These are phyloP conservation scores for Rhyacophila brunnea DNA, from an alignment of 1,140 invertebrate genomes.

Conservation along the genomic window DNA sequence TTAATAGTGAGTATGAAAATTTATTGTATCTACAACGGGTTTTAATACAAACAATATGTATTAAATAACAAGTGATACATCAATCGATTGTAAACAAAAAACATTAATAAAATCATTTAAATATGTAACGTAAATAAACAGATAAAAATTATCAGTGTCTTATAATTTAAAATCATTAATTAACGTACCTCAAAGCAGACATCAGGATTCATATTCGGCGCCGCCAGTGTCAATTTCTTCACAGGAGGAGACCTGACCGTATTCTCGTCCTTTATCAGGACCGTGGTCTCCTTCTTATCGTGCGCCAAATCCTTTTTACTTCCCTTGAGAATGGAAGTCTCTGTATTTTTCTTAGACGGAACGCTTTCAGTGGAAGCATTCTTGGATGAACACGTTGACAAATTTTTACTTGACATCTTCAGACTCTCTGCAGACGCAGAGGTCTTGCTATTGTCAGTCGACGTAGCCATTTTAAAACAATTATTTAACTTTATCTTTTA, in stretches of 20 bases:
- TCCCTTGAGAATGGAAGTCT: constrained; percentile 32
- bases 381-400: constrained; percentile 45
- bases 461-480: constrained; percentile 41
- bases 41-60: no score
- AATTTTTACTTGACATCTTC: constrained; percentile 49
- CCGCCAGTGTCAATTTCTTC: constrained; percentile 50
- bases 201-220: constrained; percentile 48
- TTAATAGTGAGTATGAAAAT: no score
- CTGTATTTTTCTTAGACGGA: constrained; percentile 48
- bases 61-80: no score
- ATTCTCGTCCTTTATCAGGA: constrained; percentile 51
- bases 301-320: constrained; percentile 51
- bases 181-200: constrained; percentile 40
- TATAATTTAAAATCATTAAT: no score
- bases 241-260: constrained; percentile 48
- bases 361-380: constrained; percentile 53
- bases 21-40: no score
- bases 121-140: no score
- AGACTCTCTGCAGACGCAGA: constrained; percentile 51
- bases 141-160: no score
- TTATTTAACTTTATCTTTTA: no score
- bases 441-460: constrained; percentile 49
- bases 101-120: no score
- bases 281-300: constrained; percentile 45
- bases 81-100: no score